Conservation (phyloP, 2,888 invertebrate species). For the Thecocarcelia acutangulata region DNA sequence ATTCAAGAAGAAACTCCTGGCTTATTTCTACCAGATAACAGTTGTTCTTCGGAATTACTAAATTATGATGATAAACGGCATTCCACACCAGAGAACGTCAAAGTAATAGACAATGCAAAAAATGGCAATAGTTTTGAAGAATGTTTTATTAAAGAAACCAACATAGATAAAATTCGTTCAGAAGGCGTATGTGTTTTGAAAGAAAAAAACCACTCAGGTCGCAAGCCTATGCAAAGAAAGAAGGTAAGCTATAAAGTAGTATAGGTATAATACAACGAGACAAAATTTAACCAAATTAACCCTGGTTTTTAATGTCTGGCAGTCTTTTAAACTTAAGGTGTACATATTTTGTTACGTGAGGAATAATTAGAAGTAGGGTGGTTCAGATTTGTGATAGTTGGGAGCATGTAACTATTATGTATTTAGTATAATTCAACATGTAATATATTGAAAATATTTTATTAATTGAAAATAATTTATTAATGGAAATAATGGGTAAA, state of each 20-base stretch:
- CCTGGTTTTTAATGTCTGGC: too few relatives aligned
- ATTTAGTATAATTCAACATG: too few relatives aligned
- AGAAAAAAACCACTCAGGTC: slow-evolving; percentile 21
- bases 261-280: too few relatives aligned
- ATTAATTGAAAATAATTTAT: too few relatives aligned
- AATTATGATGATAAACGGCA: slow-evolving; percentile 19
- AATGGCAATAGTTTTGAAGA: slow-evolving; percentile 56
- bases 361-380: too few relatives aligned
- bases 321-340: too few relatives aligned
- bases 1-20: slow-evolving; percentile 10
- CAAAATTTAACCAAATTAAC: too few relatives aligned
- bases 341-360: too few relatives aligned
- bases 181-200: slow-evolving; percentile 55
- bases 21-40: slow-evolving; percentile 24
- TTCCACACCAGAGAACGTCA: neutral
- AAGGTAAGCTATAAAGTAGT: slow-evolving; percentile 46
- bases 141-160: slow-evolving; percentile 62
- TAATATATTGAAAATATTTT: too few relatives aligned
- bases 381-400: too few relatives aligned
- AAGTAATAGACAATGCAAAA: slow-evolving; percentile 1
- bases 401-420: too few relatives aligned
- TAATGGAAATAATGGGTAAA: too few relatives aligned
- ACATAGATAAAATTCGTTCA: slow-evolving; percentile 59
- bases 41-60: slow-evolving; percentile 31
- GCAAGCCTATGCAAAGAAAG: slow-evolving; percentile 42